Evolutionary conservation across 1,140 invertebrate species (phyloP).

Genomic region (Apis cerana): DNA sequence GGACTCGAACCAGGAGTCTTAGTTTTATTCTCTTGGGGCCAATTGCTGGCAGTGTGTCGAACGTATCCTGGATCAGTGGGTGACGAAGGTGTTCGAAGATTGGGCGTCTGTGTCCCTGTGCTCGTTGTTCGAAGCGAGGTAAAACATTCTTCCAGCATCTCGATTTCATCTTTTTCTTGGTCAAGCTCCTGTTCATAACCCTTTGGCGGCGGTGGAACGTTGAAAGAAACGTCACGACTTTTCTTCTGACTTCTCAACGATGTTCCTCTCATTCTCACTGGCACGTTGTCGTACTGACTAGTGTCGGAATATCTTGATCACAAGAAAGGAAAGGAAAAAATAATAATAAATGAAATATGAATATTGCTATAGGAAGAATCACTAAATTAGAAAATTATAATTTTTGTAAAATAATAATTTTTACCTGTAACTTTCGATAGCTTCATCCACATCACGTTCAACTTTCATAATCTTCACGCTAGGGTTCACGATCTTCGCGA

Average conservation of each 20-base stretch:
- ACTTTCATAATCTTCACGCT: conserved; percentile 79
- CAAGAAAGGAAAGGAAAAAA: neutral
- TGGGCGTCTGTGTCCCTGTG: conserved; percentile 74
- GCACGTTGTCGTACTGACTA: conserved; percentile 80
- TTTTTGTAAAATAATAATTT: neutral
- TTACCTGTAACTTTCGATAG: conserved; percentile 75
- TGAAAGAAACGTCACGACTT: conserved; percentile 75
- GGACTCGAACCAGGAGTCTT: conserved; percentile 84
- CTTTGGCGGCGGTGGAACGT: conserved; percentile 70
- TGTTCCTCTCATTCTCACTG: conserved; percentile 73
- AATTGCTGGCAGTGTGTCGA: conserved; percentile 85
- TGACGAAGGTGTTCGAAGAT: conserved; percentile 79
- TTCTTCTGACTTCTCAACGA: conserved; percentile 73
- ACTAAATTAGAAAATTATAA: neutral
- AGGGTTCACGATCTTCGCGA: conserved; percentile 76
- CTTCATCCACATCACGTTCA: conserved; percentile 74
- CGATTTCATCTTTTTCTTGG: conserved; percentile 73
- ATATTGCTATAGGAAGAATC: neutral
- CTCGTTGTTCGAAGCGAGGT: conserved; percentile 78
- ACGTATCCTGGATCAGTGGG: conserved; percentile 87
- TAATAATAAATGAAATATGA: neutral
- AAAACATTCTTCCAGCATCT: conserved; percentile 79
- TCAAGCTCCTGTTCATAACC: conserved; percentile 57
- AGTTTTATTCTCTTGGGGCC: conserved; percentile 82
- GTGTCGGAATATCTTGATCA: conserved; percentile 75